A percentile compares a stretch with the other conserved stretches of the same genome.
phyloP scores from a whole-genome alignment of 64 coral and sea anemone species.

The Stichodactyla mertensii region DNA sequence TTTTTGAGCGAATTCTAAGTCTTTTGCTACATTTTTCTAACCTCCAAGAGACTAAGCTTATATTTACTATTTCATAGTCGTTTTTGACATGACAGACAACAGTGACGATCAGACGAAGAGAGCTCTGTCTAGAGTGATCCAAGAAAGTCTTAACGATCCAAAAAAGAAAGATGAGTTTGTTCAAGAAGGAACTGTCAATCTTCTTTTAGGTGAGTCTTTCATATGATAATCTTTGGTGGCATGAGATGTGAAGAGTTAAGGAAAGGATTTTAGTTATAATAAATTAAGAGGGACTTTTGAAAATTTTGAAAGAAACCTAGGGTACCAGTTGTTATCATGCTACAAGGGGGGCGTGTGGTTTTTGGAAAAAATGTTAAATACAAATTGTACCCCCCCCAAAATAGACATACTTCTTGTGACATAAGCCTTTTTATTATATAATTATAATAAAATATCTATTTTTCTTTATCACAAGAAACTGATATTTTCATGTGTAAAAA shows the following conservation, averaged over 20 bases:
- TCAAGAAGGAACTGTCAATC: conserved; percentile 37
- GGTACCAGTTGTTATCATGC: no score
- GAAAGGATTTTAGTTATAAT: no score
- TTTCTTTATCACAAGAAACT: no score
- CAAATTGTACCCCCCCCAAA: no score
- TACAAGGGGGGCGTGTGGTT: no score
- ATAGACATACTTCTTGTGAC: no score
- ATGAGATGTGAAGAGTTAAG: no score
- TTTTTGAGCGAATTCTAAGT: not conserved
- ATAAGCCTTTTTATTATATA: no score
- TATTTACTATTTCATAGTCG: not conserved
- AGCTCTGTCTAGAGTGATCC: conserved; percentile 27
- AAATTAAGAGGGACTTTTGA: not conserved
- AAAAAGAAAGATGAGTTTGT: conserved; percentile 39
- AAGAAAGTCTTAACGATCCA: conserved; percentile 17
- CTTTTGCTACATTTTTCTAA: not conserved
- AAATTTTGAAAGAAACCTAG: not conserved
- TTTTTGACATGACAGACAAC: not conserved
- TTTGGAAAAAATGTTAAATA: no score
- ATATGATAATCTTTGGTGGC: conserved; percentile 8
- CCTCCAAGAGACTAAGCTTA: no score
- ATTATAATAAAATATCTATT: no score
- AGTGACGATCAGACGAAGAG: not conserved
- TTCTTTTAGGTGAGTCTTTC: conserved; percentile 46
- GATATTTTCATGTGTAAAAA: no score